Base-by-base conservation (phyloP, 2,888 invertebrate genomes). In the Seira ritae region DNA sequence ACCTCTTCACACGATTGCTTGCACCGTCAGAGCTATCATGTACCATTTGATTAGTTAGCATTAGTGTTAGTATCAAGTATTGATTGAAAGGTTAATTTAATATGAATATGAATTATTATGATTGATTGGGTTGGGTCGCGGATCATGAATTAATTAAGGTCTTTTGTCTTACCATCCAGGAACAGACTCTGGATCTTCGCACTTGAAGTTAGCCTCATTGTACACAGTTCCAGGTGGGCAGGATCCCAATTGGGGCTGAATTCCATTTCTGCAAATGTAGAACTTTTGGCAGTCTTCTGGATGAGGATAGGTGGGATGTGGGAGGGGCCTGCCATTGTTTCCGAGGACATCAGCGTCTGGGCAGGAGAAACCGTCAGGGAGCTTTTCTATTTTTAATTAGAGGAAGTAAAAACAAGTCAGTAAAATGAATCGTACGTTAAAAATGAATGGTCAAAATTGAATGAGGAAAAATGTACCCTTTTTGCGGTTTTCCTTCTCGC, bases 351-450 rank as follows among this genome's bases (percentile, higher is more conserved):
- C 88, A 80, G 84, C 84, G 87, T 88, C 87, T 20, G 97, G 97
- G 91, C 97, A 97, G 89, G 94, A 93, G 91, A 97, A 97, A 68
- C 96, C 97, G 89, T 96, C 96, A 90, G 94, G 94, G 86, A 95
- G 92, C 90, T 94, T 95, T 90, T 94, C 95, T 95, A 91, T 31
- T 31, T 31, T 31, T 8, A 31, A 84, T 31, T 60, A 31, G 12
- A 15, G 15, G 46, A 50, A 31, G 69, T 10, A 23, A 10, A 67
- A 20, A 22, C 10, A 31, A 20, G 37, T 4, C 1, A 31, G 15
- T 37, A n/a, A 31, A 22, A 37, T 69, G 42, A 42, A 42, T 69
- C 12, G 6, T 24, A 69, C 8, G 31, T 8, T 4, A n/a, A n/a
- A n/a, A n/a, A n/a, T n/a, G n/a, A n/a, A n/a, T n/a, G 10, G 10